Conservation (phyloP, 2,888 invertebrate genomes). For the Tubulanus polymorphus region DNA sequence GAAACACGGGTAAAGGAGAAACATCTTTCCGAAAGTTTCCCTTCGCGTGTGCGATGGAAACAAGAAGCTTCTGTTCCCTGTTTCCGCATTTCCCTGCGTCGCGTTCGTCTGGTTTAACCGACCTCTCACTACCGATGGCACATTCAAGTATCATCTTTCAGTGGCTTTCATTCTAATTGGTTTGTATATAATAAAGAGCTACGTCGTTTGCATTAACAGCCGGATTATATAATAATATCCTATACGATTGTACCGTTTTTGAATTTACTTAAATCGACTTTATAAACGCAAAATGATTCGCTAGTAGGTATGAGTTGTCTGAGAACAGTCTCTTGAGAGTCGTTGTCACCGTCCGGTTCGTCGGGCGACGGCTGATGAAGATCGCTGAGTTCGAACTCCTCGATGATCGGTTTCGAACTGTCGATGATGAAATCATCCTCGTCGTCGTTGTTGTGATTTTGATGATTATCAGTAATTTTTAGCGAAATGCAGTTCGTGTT, state of each 20-base stretch:
- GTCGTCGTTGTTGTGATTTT: background rate
- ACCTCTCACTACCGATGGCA: too few species aligned
- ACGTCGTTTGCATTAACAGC: too few species aligned
- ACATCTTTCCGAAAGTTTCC: too few species aligned
- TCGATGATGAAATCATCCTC: background rate
- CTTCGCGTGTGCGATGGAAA: too few species aligned
- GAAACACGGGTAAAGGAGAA: too few species aligned
- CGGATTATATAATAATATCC: too few species aligned
- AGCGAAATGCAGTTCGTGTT: background rate
- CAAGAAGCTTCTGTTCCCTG: too few species aligned
- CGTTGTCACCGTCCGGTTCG: background rate
- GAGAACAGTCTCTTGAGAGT: background rate
- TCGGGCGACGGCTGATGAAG: background rate
- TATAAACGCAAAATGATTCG: background rate
- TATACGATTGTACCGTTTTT: background rate
- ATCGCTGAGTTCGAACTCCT: background rate
- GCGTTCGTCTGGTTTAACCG: too few species aligned
- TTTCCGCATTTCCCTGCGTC: too few species aligned
- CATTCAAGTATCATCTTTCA: too few species aligned
- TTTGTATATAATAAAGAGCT: too few species aligned
- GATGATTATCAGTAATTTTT: background rate
- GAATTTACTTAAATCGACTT: background rate
- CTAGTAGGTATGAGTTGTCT: background rate
- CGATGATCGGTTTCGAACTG: background rate
- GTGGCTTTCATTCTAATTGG: too few species aligned